Percentiles rank a stretch among this genome's conserved stretches.
Evolutionary conservation across 2,888 invertebrate species (phyloP).

Genomic region (Rhyacophila evoluta): DNA sequence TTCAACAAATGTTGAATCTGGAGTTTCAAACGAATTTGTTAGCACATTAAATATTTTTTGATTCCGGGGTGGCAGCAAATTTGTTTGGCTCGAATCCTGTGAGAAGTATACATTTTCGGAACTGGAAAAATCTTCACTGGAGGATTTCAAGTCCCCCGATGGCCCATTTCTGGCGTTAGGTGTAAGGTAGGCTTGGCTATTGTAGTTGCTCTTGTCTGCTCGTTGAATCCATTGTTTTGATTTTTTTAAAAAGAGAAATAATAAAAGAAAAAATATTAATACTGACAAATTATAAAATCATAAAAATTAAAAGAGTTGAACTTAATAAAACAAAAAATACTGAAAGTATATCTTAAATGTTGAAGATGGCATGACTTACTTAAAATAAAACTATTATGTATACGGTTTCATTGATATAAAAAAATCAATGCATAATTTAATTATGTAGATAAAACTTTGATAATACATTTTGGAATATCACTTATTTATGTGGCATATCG

Average conservation of each 20-base stretch:
- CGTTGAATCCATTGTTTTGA: conserved; percentile 28
- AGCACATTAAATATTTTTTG: conserved; percentile 50
- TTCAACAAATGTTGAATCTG: conserved; percentile 37
- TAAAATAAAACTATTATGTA: conserved; percentile 4
- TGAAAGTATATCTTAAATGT: too few species aligned
- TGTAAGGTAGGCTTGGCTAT: conserved; percentile 33
- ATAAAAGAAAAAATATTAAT: conserved; percentile 46
- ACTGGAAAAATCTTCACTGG: neutral
- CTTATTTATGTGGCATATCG: too few species aligned
- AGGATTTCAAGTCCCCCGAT: neutral
- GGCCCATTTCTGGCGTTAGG: conserved; percentile 36
- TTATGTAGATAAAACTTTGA: too few species aligned
- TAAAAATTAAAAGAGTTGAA: conserved; percentile 35
- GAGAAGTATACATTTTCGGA: neutral
- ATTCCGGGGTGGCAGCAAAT: conserved; percentile 25
- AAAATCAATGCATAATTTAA: too few species aligned
- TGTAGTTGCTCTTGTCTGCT: conserved; percentile 36
- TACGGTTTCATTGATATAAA: too few species aligned
- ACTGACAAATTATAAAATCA: conserved; percentile 30
- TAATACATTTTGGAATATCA: too few species aligned
- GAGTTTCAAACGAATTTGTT: conserved; percentile 52
- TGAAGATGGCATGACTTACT: too few species aligned
- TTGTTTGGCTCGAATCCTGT: neutral
- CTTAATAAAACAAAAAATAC: conserved; percentile 32
- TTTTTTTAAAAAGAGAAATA: conserved; percentile 30